A percentile compares a stretch with the other conserved stretches of the same genome.
Evolutionary conservation across 2,888 invertebrate species (phyloP).

Genomic region (Lycocerus yunnanus): DNA sequence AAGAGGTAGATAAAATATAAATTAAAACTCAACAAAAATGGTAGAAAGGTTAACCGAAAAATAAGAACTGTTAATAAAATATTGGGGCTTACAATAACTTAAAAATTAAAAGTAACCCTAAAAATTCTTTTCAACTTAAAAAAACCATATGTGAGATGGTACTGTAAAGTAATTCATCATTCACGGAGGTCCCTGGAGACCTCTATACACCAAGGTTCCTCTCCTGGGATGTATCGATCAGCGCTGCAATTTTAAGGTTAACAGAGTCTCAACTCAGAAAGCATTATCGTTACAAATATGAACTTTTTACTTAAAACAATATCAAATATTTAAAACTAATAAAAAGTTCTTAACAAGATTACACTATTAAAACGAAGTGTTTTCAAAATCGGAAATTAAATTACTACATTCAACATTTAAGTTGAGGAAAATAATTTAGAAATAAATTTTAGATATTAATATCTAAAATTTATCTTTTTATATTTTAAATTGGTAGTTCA

Average conservation of each 20-base stretch:
- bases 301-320: not conserved
- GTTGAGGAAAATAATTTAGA: too few species aligned
- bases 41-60: not conserved
- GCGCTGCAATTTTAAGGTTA: slow-evolving; percentile 25
- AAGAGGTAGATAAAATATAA: not conserved
- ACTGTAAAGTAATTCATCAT: slow-evolving; percentile 24
- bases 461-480: too few species aligned
- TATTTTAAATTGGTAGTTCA: too few species aligned
- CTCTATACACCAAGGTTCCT: slow-evolving; percentile 16
- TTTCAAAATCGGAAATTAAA: not conserved
- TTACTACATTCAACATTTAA: not conserved
- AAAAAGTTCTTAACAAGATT: not conserved
- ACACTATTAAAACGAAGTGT: not conserved
- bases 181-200: slow-evolving; percentile 21
- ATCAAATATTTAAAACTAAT: not conserved
- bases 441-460: too few species aligned
- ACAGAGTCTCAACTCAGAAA: slow-evolving; percentile 13
- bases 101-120: not conserved
- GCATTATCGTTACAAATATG: slow-evolving; percentile 11
- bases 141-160: slow-evolving; percentile 12
- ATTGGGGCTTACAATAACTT: not conserved
- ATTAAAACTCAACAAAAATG: not conserved
- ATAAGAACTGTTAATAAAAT: not conserved
- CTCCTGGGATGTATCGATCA: slow-evolving; percentile 29
- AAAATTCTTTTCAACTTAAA: not conserved